Evolutionary conservation across 2,888 invertebrate genomes (phyloP).

Genomic region (Agriopis aurantiaria): DNA sequence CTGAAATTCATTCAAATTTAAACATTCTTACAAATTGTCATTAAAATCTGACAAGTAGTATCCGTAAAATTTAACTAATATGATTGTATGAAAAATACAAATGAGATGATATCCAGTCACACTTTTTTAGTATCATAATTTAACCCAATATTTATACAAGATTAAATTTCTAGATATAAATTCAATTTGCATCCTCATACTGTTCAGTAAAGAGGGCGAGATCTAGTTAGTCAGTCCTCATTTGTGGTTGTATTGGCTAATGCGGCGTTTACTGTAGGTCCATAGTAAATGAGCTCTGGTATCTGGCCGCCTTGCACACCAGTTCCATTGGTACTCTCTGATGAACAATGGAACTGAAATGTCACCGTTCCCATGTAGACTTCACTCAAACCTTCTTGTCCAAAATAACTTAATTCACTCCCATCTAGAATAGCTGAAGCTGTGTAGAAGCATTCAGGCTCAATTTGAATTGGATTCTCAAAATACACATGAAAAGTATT

Average conservation of each 20-base stretch:
- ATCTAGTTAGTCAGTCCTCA: conserved; percentile 82
- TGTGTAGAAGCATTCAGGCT: conserved; percentile 97
- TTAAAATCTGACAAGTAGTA: too few relatives aligned
- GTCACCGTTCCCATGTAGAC: conserved; percentile 97
- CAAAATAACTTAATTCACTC: conserved; percentile 97
- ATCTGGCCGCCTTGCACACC: conserved; percentile 99
- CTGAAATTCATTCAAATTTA: too few relatives aligned
- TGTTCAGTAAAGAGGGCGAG: conserved; percentile 67
- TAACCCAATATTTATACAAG: conserved; percentile 48
- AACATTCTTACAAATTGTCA: too few relatives aligned
- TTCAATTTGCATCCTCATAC: conserved; percentile 58
- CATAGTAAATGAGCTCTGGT: conserved; percentile 98
- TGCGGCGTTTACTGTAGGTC: conserved; percentile 88
- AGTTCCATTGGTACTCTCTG: conserved; percentile 98
- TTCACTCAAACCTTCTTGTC: conserved; percentile 98
- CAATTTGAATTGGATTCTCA: conserved; percentile 94
- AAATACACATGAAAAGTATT: conserved; percentile 96
- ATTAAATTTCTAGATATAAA: conserved; percentile 45
- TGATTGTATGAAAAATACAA: too few relatives aligned
- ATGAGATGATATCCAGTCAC: too few relatives aligned
- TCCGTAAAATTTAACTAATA: too few relatives aligned
- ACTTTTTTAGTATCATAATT: conserved; percentile 43
- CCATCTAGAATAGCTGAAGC: conserved; percentile 98
- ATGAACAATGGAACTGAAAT: conserved; percentile 98
- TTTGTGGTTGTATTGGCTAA: conserved; percentile 74